A percentile compares a stretch with the other conserved stretches of the same genome.
Evolutionary conservation across 2,888 invertebrate genomes (phyloP).

Genomic region (Deilephila elpenor): DNA sequence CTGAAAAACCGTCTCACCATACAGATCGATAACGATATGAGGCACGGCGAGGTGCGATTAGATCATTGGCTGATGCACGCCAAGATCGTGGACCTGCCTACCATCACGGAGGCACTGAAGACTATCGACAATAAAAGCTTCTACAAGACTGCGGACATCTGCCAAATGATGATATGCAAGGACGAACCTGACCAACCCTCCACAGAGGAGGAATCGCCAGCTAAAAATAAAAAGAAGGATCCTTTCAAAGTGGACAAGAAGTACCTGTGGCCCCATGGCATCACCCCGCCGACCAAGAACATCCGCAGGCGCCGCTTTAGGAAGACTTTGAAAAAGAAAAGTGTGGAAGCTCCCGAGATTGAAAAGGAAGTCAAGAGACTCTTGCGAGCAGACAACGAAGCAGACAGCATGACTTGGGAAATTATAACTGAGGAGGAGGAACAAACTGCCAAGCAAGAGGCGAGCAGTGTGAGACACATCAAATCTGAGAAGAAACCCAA

Average conservation of each 20-base stretch:
- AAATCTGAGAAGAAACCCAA: slow-evolving; percentile 73
- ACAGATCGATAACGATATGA: slow-evolving; percentile 94
- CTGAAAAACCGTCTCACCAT: slow-evolving; percentile 94
- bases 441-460: slow-evolving; percentile 81
- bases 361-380: slow-evolving; percentile 98
- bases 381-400: slow-evolving; percentile 95
- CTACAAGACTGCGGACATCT: slow-evolving; percentile 98
- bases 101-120: slow-evolving; percentile 96
- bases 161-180: slow-evolving; percentile 95
- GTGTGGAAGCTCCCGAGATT: slow-evolving; percentile 98
- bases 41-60: slow-evolving; percentile 94
- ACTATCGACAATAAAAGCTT: slow-evolving; percentile 98
- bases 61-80: slow-evolving; percentile 95
- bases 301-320: slow-evolving; percentile 96
- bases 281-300: slow-evolving; percentile 98
- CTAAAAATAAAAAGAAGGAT: slow-evolving; percentile 93
- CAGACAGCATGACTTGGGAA: slow-evolving; percentile 92
- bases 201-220: slow-evolving; percentile 91
- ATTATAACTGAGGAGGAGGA: slow-evolving; percentile 94
- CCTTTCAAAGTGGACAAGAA: slow-evolving; percentile 94
- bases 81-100: slow-evolving; percentile 96
- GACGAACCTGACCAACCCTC: slow-evolving; percentile 92
- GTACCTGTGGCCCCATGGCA: slow-evolving; percentile 97
- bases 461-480: slow-evolving; percentile 59
- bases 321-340: slow-evolving; percentile 98